Base-by-base conservation (phyloP, 2,888 invertebrate genomes). In the Tillus elongatus region DNA sequence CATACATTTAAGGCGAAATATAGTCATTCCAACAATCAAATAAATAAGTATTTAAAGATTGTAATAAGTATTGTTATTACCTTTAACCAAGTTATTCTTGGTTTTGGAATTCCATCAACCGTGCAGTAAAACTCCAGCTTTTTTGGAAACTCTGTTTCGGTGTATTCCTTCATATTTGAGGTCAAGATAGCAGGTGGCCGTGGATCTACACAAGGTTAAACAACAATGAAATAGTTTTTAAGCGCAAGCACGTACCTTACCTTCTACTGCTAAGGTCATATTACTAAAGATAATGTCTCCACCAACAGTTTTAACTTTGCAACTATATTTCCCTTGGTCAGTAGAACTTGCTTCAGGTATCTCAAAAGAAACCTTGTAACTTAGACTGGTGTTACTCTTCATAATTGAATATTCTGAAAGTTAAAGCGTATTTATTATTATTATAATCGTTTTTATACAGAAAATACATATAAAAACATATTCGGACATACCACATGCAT, bases 31-130 rank as follows among this genome's bases (percentile, higher is more conserved):
- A n/a, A n/a, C n/a, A n/a, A n/a, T n/a, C n/a, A n/a, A n/a, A n/a
- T n/a, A n/a, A n/a, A n/a, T n/a, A n/a, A n/a, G n/a, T n/a, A n/a
- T n/a, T n/a, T n/a, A n/a, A n/a, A n/a, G n/a, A n/a, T n/a, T n/a
- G n/a, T n/a, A n/a, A n/a, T n/a, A n/a, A n/a, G n/a, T n/a, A n/a
- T n/a, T n/a, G n/a, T n/a, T 51, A 55, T 57, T 71, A 81, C 85
- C 72, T 82, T 83, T 45, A 64, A 75, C 88, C 88, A 88, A 1
- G 57, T 60, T 1, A 87, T 69, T 1, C 45, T 57, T 0, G 87
- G 84, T 32, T 67, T 69, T 0, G 84, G 84, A 19, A 78, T 70
- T 2, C 76, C 78, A 24, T 54, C 54, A 1, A 71, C 75, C 26
- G 62, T 57, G 42, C 82, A 79, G 16, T 58, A 62, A 12, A 80